phyloP scores from a whole-genome alignment of 2,888 invertebrate genomes.

The Amblyteles armatorius region DNA sequence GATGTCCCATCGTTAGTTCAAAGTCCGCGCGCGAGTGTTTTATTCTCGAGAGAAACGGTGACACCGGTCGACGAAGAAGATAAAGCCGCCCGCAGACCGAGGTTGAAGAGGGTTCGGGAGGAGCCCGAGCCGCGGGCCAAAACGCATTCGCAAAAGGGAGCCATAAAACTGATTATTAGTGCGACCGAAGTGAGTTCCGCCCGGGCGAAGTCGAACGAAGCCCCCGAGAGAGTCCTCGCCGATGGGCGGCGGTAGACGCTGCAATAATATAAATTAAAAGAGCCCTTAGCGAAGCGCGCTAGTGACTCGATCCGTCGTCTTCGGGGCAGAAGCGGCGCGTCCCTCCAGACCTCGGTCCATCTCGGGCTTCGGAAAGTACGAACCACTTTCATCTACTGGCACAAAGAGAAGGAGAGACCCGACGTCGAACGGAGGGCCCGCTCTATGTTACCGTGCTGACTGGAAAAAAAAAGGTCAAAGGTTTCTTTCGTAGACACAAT shows the following conservation, averaged over 20 bases:
- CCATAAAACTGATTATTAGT: conserved; percentile 76
- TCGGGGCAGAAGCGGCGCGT: conserved; percentile 1
- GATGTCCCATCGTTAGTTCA: conserved; percentile 30
- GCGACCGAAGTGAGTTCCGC: conserved; percentile 71
- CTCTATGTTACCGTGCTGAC: conserved; percentile 39
- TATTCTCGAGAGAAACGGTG: background rate
- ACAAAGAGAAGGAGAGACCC: conserved; percentile 59
- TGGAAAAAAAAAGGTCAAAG: conserved; percentile 64
- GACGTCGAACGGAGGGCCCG: conserved; percentile 33
- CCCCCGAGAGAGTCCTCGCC: conserved; percentile 30
- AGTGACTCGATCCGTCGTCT: conserved; percentile 37
- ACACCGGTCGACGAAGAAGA: background rate
- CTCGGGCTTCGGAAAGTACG: conserved; percentile 57
- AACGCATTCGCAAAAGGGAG: conserved; percentile 70
- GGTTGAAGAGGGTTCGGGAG: conserved; percentile 12
- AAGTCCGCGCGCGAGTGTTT: background rate
- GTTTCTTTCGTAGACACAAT: conserved; percentile 51
- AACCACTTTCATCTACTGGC: conserved; percentile 69
- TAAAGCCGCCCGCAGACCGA: conserved; percentile 22
- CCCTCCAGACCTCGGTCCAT: conserved; percentile 34
- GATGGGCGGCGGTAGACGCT: conserved; percentile 56
- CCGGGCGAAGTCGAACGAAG: conserved; percentile 63
- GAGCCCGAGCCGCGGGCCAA: conserved; percentile 63
- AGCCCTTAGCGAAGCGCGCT: conserved; percentile 68
- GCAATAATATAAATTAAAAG: conserved; percentile 79